These are phyloP conservation scores for Chaitophorus viminalis DNA, from an alignment of 2,888 invertebrate genomes.

Conservation along the genomic window DNA sequence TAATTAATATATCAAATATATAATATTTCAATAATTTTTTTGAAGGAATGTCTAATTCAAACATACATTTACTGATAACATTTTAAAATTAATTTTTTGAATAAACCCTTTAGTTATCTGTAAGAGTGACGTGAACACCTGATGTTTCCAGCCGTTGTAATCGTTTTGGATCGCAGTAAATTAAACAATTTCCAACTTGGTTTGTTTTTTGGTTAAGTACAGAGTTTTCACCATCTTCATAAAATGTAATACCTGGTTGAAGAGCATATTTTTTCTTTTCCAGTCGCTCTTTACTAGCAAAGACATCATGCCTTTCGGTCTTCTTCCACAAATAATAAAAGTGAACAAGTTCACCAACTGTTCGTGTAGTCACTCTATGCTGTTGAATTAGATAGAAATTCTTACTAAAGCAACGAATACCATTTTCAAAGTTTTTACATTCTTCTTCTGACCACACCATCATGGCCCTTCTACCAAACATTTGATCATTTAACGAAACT, in stretches of 20 bases:
- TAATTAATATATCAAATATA: not conserved
- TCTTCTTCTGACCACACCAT: conserved; percentile 97
- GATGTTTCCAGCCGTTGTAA: conserved; percentile 62
- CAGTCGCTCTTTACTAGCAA: conserved; percentile 85
- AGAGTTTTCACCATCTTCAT: conserved; percentile 64
- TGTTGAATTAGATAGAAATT: conserved; percentile 95
- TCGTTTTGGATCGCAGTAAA: conserved; percentile 65
- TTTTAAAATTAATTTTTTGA: not conserved
- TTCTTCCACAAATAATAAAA: conserved; percentile 99
- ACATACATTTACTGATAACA: not conserved
- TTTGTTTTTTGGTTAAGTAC: conserved; percentile 67
- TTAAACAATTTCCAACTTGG: conserved; percentile 65
- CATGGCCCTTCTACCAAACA: conserved; percentile 69
- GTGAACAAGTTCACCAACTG: conserved; percentile 95
- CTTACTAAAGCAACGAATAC: conserved; percentile 92
- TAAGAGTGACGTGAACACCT: conserved; percentile 48
- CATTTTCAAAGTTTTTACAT: conserved; percentile 95
- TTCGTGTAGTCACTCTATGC: conserved; percentile 91
- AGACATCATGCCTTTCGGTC: conserved; percentile 93
- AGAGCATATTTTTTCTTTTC: conserved; percentile 93
- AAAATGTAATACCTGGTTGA: conserved; percentile 85
- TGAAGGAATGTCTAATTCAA: conserved; percentile 26
- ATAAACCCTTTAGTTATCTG: conserved; percentile 43
- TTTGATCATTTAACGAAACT: conserved; percentile 68
- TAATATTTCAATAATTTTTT: not conserved